Conservation (phyloP, 2,888 invertebrate species). For the Euzetes globulus region DNA sequence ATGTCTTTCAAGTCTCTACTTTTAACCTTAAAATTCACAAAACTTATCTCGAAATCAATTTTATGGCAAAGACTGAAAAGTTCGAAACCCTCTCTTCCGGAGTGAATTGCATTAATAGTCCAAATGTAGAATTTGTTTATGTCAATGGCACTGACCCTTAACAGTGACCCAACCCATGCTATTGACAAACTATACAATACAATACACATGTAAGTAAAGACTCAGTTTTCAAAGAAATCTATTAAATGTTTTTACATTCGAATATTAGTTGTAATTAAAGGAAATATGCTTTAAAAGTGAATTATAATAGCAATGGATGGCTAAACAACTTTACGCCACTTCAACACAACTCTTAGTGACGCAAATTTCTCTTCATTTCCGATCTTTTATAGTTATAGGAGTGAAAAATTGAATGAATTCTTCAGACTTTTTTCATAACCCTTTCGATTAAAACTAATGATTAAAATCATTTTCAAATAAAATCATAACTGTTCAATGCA, state of each 20-base stretch:
- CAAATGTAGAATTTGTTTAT: background rate
- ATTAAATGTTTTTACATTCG: background rate
- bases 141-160: slow-evolving; percentile 18
- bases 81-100: slow-evolving; percentile 16
- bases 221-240: background rate
- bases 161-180: slow-evolving; percentile 25
- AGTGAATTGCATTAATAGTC: slow-evolving; percentile 1
- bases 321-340: no score
- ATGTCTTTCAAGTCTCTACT: no score
- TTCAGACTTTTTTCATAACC: no score
- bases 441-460: no score
- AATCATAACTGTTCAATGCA: no score
- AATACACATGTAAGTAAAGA: slow-evolving; percentile 10
- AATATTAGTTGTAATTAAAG: slow-evolving; percentile 1
- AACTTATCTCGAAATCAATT: background rate
- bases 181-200: background rate
- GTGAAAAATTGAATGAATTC: no score
- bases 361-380: no score
- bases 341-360: no score
- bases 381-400: no score
- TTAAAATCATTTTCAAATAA: no score
- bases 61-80: background rate
- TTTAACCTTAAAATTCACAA: background rate
- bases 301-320: background rate
- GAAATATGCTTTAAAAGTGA: slow-evolving; percentile 18